Base-by-base conservation (phyloP, 2,797 vertebrate species). In the Heliangelus exortis region DNA sequence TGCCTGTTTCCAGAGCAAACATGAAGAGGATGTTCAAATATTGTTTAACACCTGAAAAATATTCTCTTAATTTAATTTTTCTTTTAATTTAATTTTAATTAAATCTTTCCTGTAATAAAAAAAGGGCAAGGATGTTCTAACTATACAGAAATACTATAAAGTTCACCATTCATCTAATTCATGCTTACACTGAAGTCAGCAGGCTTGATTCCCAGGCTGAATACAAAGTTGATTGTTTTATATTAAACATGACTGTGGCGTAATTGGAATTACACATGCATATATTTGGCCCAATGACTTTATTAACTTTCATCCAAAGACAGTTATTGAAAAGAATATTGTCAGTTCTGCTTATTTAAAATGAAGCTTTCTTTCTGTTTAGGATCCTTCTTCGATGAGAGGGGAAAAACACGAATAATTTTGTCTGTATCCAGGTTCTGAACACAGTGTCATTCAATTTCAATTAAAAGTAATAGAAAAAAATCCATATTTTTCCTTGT, bases 1-100 rank as follows among this genome's bases (percentile, higher is more conserved):
- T 92, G 66, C 23, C 23, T 92, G 73, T 90, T 93, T 93, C 84
- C 74, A 93, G 31, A 92, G 74, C 84, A 96, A 95, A 92, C 63
- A 90, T 43, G 71, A 90, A 84, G 39, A 89, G 12, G 41, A 67
- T 84, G 36, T 87, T 92, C 84, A 93, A 96, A 92, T 84, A 95
- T 67, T 90, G 87, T 79, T 92, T 89, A 93, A 94, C 66, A 73
- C 51, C 21, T 53, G 39, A 82, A 87, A 95, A 94, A 90, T 82
- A 69, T 79, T 90, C 47, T 84, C 78, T 90, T 95, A 89, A 87
- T 94, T 84, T 86, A 89, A 88, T 81, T 92, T 94, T 88, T 80
- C 76, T 92, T 95, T 94, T 84, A 84, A 87, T 92, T 96, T 94
- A 61, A 62, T 90, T 94, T 95, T 93, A 93, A 96, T 96, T 93